Evolutionary conservation across 2,888 invertebrate species (phyloP), one percentile per base, ranked within the genome.

Genomic region (Clivina fossor): DNA sequence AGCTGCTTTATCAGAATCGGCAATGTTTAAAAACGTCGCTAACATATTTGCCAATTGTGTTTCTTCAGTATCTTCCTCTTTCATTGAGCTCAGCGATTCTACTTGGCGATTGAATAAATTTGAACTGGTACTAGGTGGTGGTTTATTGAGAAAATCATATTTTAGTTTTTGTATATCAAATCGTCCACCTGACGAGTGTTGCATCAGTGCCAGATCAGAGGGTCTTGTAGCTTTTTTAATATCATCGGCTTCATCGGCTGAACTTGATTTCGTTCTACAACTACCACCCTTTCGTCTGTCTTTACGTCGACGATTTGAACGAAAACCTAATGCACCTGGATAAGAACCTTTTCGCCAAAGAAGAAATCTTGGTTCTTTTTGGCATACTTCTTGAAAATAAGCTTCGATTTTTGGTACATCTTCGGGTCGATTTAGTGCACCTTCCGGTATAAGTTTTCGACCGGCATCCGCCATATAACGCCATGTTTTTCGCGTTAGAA

Each of bases 391-490:
- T 68, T 91, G 90, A 71, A 91, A 93, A 70, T 90, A 86, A 18
- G 87, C 85, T 69, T 92, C 91, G 63, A 91, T 85, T 62, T 85
- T 84, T 2, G 88, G 86, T 57, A 92, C 78, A 67, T 90, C 90
- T 68, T 91, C 90, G 1, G 80, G 73, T 3, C 85, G 79, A 71
- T 87, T 86, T 67, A 82, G 81, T 2, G 81, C 79, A 15, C 88
- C 87, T 46, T 91, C 91, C n/a, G 92, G 92, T 55, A 92, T 85
- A 46, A 93, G 78, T 68, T 88, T 86, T 57, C 89, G 83, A 37
- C 92, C 92, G 22, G 91, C 90, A 65, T 92, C 92, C n/a, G 90
- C 84, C 92, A 93, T 93, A 73, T 92, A 92, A 65, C 90, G 80
- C 92, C 92, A 92, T 41, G 92, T 92, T 75, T 93, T 92, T 57